Evolutionary conservation across 2,888 invertebrate genomes (phyloP), one percentile per base, ranked within the genome.

Genomic region (Eupithecia subfuscata): DNA sequence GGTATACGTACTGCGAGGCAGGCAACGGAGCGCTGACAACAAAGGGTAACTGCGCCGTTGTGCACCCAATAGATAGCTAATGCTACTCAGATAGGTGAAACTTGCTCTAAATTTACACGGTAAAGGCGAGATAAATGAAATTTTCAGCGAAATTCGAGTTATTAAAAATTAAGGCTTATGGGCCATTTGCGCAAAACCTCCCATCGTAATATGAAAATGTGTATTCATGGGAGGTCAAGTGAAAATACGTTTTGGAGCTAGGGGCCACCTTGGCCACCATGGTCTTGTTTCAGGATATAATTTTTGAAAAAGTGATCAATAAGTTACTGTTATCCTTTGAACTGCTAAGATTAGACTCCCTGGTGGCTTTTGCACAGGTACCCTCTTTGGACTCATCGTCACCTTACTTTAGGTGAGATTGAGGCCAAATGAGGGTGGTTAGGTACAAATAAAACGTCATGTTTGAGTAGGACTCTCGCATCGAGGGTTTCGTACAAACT

Each of bases 41-140:
- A 73, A 69, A 74, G 70, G 67, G 56, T 56, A 67, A 70, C 70
- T 70, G 70, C 74, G 70, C 56, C 73, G 67, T 73, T 78, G 69
- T 77, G 74, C 63, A 74, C 63, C 65, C 74, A 71, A 73, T 71
- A 76, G 73, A 76, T 76, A 76, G 60, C 48, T 79, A 76, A 79
- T 79, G 69, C 67, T 69, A 69, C 74, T 64, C 67, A 75, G 71
- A 74, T 74, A 69, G 34, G 67, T 70, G 71, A 69, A 68, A 75
- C 71, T 75, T 76, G 63, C 65, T 65, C 45, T 52, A 40, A 76
- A 78, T 76, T 74, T 71, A 43, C 71, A 60, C 73, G 63, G 71
- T 71, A 73, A 73, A n/a, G 72, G 73, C 70, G 48, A 60, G 68
- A 52, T 40, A 67, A 77, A 77, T 73, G 67, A 77, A 67, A 72